Evolutionary conservation across 53 echinoderm and acorn worm genomes (phyloP).

Genomic region (Luidia sarsii): DNA sequence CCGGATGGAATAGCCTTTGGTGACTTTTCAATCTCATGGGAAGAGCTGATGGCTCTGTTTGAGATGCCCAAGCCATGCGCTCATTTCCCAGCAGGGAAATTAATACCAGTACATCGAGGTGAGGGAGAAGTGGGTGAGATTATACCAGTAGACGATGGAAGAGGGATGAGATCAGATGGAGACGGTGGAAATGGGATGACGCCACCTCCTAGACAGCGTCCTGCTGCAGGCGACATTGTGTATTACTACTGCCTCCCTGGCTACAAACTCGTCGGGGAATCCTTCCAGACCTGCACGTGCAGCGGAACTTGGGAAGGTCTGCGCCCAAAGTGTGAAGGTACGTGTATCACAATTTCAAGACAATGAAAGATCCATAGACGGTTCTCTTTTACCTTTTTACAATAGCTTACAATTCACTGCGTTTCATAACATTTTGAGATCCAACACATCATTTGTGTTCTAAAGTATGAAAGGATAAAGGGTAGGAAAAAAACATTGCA

Average conservation of each 20-base stretch:
- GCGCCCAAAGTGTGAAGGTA: conserved; percentile 37
- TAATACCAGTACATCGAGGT: background rate
- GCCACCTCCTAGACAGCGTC: background rate
- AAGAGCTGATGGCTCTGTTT: conserved; percentile 5
- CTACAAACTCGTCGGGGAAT: conserved; percentile 15
- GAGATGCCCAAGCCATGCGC: background rate
- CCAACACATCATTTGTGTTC: too few species aligned
- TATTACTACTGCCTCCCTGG: conserved; percentile 31
- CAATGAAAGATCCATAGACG: background rate
- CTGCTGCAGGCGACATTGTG: conserved; percentile 20
- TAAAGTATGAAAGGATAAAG: too few species aligned
- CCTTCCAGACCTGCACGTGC: conserved; percentile 20
- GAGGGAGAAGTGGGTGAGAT: background rate
- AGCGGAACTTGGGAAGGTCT: conserved; percentile 20
- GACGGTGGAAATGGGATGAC: background rate
- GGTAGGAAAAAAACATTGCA: too few species aligned
- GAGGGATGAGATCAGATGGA: background rate
- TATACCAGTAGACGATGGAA: background rate
- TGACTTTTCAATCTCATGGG: background rate
- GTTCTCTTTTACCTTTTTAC: background rate
- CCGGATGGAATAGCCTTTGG: conserved; percentile 14
- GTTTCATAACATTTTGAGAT: background rate
- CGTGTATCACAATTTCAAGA: background rate
- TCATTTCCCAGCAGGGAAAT: background rate
- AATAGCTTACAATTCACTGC: background rate